Base-by-base conservation (phyloP, 2,113 vertebrate species). In the Leptobrachium leishanense region DNA sequence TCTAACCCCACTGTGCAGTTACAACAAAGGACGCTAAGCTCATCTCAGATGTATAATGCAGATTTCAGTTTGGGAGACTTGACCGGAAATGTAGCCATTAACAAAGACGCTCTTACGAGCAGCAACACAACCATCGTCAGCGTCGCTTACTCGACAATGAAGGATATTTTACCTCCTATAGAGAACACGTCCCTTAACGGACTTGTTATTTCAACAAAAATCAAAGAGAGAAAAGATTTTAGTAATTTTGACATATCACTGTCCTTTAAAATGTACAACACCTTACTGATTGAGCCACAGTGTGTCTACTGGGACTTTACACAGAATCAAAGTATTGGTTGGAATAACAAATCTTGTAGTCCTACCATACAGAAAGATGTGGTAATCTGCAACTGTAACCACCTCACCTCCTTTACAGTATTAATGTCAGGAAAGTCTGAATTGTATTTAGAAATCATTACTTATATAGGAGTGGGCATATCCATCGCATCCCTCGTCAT, bases 321-420 rank as follows among this genome's bases (percentile, higher is more conserved):
- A 2, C 82, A 4, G 0, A 88, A 86, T 0, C 55, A 59, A 12
- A 3, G 9, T 59, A 12, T 8, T 1, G 82, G 72, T 0, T 94
- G 93, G 93, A 88, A 89, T 64, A 11, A 2, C 13, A 6, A 0
- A 0, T 90, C 91, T 0, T 94, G 93, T 76, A 70, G 6, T 0
- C 0, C 74, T 3, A 78, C 67, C 50, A 77, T 85, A 0, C 0
- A 0, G 0, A 41, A 5, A 31, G 3, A 80, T 74, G 1, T 20
- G 0, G 75, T 92, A 6, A 66, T 0, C 66, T 99, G 97, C 72
- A 53, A 0, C 20, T 98, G 97, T 80, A 15, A 8, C 1, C 96
- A 98, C 79, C 85, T 96, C 68, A 95, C 95, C 0, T 89, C 96
- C 0, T 99, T 97, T 83, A 92, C 95, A 12, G 85, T 95, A 68